Conservation (phyloP, 2,888 invertebrate genomes). For the Sinotaia quadrata region DNA sequence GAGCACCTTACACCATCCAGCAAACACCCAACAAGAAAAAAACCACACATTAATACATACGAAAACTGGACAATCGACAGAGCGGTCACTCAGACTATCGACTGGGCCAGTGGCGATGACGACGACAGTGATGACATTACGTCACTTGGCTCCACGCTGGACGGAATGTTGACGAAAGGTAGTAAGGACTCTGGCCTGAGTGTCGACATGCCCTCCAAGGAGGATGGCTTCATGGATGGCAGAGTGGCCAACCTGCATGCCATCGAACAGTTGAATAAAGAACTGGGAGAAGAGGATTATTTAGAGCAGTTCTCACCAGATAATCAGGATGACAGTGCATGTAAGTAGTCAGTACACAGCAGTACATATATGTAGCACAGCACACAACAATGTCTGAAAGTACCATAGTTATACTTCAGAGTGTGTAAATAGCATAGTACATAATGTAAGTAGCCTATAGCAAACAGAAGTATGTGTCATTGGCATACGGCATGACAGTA, state of each 20-base stretch:
- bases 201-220: neutral
- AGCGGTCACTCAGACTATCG: conserved; percentile 31
- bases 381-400: no score
- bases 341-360: no score
- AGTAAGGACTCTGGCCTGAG: neutral
- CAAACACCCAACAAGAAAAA: neutral
- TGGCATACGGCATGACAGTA: no score
- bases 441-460: no score
- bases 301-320: neutral
- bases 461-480: no score
- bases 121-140: conserved; percentile 3
- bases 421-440: no score
- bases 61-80: conserved; percentile 47
- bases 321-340: neutral
- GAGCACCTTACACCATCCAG: neutral
- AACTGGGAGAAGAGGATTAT: conserved; percentile 8
- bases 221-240: neutral
- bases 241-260: neutral
- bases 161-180: neutral
- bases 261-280: conserved; percentile 11
- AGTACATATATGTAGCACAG: no score
- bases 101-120: conserved; percentile 5
- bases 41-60: conserved; percentile 34
- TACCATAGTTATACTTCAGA: no score
- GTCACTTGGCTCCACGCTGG: conserved; percentile 4